Percentiles rank a stretch among this genome's conserved stretches.
phyloP scores from a whole-genome alignment of 2,888 invertebrate genomes.

The Machimus rusticus region DNA sequence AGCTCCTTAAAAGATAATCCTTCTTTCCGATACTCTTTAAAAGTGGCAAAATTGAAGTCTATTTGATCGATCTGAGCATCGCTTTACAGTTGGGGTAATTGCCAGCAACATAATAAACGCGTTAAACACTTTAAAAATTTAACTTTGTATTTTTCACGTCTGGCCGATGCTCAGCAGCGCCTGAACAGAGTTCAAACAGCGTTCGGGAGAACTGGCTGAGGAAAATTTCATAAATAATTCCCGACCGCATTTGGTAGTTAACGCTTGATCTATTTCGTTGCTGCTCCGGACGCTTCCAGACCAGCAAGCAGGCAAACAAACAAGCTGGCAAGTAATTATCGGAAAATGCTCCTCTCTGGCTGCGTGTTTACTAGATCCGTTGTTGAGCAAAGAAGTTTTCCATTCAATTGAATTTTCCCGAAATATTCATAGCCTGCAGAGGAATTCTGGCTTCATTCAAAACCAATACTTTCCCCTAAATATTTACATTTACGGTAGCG shows the following conservation, averaged over 20 bases:
- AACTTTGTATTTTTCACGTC: background rate
- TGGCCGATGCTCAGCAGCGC: background rate
- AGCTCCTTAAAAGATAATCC: background rate
- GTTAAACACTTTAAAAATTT: background rate
- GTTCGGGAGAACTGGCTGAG: background rate
- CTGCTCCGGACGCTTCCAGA: background rate
- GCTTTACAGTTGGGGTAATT: background rate
- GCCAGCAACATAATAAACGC: background rate
- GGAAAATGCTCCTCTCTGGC: background rate
- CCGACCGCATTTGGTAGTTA: background rate
- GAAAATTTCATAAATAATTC: background rate
- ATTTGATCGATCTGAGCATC: background rate
- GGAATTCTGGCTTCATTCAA: slow-evolving; percentile 14
- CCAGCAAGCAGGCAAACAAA: background rate
- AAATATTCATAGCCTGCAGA: slow-evolving; percentile 10
- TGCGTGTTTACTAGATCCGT: background rate
- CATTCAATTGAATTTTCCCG: slow-evolving; percentile 12
- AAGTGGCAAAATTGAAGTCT: background rate
- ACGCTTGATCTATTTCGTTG: background rate
- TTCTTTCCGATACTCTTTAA: background rate
- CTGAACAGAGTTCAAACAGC: background rate
- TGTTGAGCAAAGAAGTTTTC: slow-evolving; percentile 8
- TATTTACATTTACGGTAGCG: slow-evolving; percentile 20
- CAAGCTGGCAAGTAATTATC: slow-evolving; percentile 7
- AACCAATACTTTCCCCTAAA: slow-evolving; percentile 21